Evolutionary conservation across 2,797 vertebrate species (phyloP).

Genomic region (Microcaecilia unicolor): DNA sequence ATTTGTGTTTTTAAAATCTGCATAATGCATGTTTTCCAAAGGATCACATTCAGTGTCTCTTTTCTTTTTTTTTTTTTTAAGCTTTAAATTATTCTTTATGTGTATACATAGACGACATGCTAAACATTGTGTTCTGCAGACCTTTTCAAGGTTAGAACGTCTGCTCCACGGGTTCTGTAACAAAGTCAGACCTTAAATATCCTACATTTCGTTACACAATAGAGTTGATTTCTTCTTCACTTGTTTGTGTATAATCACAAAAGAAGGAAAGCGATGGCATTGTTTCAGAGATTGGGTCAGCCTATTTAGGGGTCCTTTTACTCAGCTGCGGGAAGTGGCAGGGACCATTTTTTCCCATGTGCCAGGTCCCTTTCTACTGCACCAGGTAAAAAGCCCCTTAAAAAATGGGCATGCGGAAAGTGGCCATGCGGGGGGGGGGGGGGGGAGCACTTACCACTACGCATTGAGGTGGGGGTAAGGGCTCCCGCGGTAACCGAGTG

Average conservation of each 20-base stretch:
- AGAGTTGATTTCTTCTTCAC: slow-evolving; percentile 16
- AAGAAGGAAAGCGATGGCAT: too few species aligned
- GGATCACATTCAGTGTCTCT: slow-evolving; percentile 10
- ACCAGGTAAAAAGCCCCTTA: too few species aligned
- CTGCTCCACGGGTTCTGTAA: too few species aligned
- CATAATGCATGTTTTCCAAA: slow-evolving; percentile 24
- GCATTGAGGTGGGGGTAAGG: too few species aligned
- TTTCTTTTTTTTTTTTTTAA: slow-evolving; percentile 27
- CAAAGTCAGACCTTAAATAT: slow-evolving; percentile 21
- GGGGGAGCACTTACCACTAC: too few species aligned
- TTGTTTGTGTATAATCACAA: slow-evolving; percentile 17
- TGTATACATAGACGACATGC: slow-evolving; percentile 5
- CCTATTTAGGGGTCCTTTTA: slow-evolving; percentile 13
- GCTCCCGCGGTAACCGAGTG: too few species aligned
- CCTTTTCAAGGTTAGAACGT: slow-evolving; percentile 20
- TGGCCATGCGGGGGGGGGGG: too few species aligned
- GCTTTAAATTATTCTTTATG: slow-evolving; percentile 25
- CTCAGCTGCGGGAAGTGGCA: too few species aligned
- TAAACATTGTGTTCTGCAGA: slow-evolving; percentile 22
- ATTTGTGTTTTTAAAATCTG: slow-evolving; percentile 19
- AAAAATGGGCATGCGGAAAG: too few species aligned
- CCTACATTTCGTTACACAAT: slow-evolving; percentile 23
- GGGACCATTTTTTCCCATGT: too few species aligned
- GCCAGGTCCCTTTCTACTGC: too few species aligned
- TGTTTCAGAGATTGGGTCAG: slow-evolving; percentile 24